phyloP scores from a whole-genome alignment of 1,140 invertebrate species.

The Globodera ellingtonae region DNA sequence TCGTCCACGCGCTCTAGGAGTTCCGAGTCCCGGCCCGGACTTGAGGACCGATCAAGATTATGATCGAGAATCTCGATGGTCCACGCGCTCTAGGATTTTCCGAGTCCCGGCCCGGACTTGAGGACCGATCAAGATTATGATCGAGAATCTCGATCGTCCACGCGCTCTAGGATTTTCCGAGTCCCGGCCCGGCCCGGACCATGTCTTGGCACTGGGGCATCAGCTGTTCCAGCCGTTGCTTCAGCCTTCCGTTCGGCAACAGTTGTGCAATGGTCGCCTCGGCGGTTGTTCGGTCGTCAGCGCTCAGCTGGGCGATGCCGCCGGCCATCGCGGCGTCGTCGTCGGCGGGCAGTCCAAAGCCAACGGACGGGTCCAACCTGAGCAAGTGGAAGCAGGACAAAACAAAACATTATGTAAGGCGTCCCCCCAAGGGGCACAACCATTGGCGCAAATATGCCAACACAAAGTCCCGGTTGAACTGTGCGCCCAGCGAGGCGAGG shows the following conservation, averaged over 20 bases:
- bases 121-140: no score
- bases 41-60: no score
- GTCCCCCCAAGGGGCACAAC: neutral
- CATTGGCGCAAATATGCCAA: slow-evolving; percentile 37
- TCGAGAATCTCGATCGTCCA: no score
- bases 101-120: no score
- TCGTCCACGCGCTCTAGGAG: no score
- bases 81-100: no score
- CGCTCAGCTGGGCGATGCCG: neutral
- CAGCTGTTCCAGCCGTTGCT: slow-evolving; percentile 34
- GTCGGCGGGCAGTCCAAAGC: slow-evolving; percentile 6
- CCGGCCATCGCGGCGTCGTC: neutral
- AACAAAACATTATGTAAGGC: no score
- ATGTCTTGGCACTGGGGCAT: slow-evolving; percentile 31
- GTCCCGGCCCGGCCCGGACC: neutral
- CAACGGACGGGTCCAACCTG: slow-evolving; percentile 28
- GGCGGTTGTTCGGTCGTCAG: slow-evolving; percentile 8
- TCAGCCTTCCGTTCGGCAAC: slow-evolving; percentile 32
- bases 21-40: no score
- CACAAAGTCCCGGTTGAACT: slow-evolving; percentile 32
- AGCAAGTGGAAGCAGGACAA: no score
- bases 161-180: neutral
- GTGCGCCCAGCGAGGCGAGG: slow-evolving; percentile 28
- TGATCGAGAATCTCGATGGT: no score
- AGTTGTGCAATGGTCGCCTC: slow-evolving; percentile 35